phyloP scores from a whole-genome alignment of 2,888 invertebrate genomes.

The Lepetodrilus schrolli region DNA sequence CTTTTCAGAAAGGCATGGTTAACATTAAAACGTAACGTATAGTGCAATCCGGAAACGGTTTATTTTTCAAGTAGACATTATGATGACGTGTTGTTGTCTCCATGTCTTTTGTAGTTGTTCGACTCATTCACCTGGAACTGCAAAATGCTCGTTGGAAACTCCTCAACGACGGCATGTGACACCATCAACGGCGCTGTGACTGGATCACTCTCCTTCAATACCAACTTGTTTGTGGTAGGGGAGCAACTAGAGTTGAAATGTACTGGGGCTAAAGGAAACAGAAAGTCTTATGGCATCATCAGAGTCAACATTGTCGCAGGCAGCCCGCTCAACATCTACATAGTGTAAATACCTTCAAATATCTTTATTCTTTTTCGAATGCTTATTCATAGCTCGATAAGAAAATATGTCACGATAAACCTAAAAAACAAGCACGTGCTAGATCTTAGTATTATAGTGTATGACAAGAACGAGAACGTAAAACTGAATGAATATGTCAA shows the following conservation, averaged over 20 bases:
- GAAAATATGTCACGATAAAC: too few species aligned
- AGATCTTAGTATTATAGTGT: too few species aligned
- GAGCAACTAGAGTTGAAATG: neutral
- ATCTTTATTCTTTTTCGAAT: too few species aligned
- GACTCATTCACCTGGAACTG: slow-evolving; percentile 1
- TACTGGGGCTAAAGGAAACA: slow-evolving; percentile 42
- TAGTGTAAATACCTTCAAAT: slow-evolving; percentile 47
- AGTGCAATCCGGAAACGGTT: too few species aligned
- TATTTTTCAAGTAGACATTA: too few species aligned
- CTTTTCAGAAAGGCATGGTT: too few species aligned
- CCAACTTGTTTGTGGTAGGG: neutral
- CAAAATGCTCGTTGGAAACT: neutral
- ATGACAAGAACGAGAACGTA: too few species aligned
- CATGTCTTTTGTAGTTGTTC: slow-evolving; percentile 35
- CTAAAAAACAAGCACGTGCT: too few species aligned
- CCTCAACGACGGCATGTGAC: neutral
- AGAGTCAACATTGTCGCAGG: slow-evolving; percentile 45
- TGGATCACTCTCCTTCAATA: neutral
- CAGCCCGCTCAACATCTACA: slow-evolving; percentile 43
- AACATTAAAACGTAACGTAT: too few species aligned
- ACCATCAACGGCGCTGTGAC: neutral
- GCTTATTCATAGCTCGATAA: too few species aligned
- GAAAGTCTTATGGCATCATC: slow-evolving; percentile 37
- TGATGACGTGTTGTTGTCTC: too few species aligned
- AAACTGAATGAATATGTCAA: too few species aligned